phyloP scores from a whole-genome alignment of 2,888 invertebrate species.

The Drosophila greeni region DNA sequence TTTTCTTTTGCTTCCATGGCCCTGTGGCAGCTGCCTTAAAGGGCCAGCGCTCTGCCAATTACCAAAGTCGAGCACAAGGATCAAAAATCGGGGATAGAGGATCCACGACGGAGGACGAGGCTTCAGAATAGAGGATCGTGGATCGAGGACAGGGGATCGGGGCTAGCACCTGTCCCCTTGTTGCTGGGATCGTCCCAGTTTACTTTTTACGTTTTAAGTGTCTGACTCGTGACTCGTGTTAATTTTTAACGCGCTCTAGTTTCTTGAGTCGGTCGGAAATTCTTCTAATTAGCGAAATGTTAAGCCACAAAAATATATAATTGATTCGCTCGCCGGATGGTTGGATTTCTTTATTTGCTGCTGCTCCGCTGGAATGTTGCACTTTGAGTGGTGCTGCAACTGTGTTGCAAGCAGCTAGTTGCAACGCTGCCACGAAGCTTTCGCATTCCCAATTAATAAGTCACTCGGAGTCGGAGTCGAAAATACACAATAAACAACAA shows the following conservation, averaged over 20 bases:
- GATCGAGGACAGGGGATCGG: slow-evolving; percentile 7
- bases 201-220: slow-evolving; percentile 3
- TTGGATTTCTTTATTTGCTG: slow-evolving; percentile 4
- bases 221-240: slow-evolving; percentile 45
- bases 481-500: slow-evolving; percentile 30
- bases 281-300: slow-evolving; percentile 25
- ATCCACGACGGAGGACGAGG: slow-evolving; percentile 8
- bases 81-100: not conserved
- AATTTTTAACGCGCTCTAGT: slow-evolving; percentile 33
- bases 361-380: slow-evolving; percentile 51
- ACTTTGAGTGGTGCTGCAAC: slow-evolving; percentile 50
- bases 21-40: slow-evolving; percentile 20
- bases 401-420: slow-evolving; percentile 33
- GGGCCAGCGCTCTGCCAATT: slow-evolving; percentile 31
- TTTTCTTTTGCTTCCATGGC: slow-evolving; percentile 8
- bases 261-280: not conserved
- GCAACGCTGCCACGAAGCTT: slow-evolving; percentile 33
- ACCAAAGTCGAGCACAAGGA: slow-evolving; percentile 22
- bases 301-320: slow-evolving; percentile 27
- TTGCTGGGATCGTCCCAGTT: slow-evolving; percentile 16
- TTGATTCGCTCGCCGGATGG: slow-evolving; percentile 46
- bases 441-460: slow-evolving; percentile 55
- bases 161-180: slow-evolving; percentile 56
- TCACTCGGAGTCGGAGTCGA: slow-evolving; percentile 40
- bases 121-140: not conserved